Evolutionary conservation across 2,888 invertebrate genomes (phyloP), one percentile per base, ranked within the genome.

Genomic region (Ptychoptera contaminata): DNA sequence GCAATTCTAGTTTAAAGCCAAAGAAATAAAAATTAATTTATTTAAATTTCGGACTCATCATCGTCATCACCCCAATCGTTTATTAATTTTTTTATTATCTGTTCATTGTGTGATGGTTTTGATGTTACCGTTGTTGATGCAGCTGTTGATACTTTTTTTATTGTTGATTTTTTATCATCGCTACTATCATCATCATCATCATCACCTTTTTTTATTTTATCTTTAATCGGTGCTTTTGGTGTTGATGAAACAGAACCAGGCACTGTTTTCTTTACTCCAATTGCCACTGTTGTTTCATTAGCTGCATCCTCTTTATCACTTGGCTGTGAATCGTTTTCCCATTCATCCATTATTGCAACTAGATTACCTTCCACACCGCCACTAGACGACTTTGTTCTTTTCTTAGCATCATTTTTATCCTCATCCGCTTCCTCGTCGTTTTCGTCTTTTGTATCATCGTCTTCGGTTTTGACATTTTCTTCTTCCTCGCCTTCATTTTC

Each of bases 31-130:
- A 3, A 6, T 8, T 10, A n/a, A 23, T 16, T 16, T 14, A 10
- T 23, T 40, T 37, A 43, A 12, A 43, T 16, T 36, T 45, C 48
- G 2, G 45, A 48, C 38, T 62, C 62, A 31, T 62, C 61, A 16
- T 61, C 62, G 38, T 63, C 65, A 42, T 62, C 63, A 2, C 49
- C 65, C 65, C 65, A 65, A 48, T 65, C 65, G 47, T 58, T 62
- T 37, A 64, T 62, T 44, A 64, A 52, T 50, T 58, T 64, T 48
- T 61, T 63, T 2, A 63, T 54, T 42, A 58, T 58, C 15, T 60
- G 15, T 12, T 36, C 12, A 14, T 30, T 37, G 4, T 9, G 3
- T 16, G 15, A 16, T 37, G 8, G 3, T 37, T 35, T 35, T 14
- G 8, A 31, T 15, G 12, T 35, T 37, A 23, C 34, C 6, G 12